Percentiles rank a stretch among this genome's conserved stretches.
Conservation (phyloP, 2,797 vertebrate species). For the Protonibea diacanthus region DNA sequence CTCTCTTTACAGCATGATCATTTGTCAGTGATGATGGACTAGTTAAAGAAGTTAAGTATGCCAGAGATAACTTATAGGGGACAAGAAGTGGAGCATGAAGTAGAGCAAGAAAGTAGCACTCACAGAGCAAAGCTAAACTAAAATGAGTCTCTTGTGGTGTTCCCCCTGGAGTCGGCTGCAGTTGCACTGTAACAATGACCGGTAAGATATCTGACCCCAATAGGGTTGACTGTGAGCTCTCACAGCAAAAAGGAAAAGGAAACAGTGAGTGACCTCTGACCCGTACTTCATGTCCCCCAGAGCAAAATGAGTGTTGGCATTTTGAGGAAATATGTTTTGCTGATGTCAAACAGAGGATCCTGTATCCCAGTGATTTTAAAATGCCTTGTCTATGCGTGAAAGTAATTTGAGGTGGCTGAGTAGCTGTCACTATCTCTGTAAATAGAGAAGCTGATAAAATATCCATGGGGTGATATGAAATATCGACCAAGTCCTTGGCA, state of each 20-base stretch:
- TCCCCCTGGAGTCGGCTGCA: slow-evolving; percentile 55
- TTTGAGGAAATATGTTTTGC: slow-evolving; percentile 3
- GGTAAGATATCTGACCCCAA: slow-evolving; percentile 22
- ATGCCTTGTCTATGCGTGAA: neutral
- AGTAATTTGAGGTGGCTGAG: slow-evolving; percentile 6
- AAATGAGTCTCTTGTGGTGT: slow-evolving; percentile 33
- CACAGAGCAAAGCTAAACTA: slow-evolving; percentile 65
- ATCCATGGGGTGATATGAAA: slow-evolving; percentile 29
- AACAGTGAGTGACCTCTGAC: slow-evolving; percentile 20
- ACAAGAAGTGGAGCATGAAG: slow-evolving; percentile 85
- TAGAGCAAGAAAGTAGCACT: slow-evolving; percentile 83
- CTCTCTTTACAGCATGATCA: slow-evolving; percentile 1
- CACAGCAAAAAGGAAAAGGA: slow-evolving; percentile 3
- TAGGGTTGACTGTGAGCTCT: slow-evolving; percentile 12
- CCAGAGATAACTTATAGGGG: slow-evolving; percentile 65
- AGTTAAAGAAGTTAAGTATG: slow-evolving; percentile 70
- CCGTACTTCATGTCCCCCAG: neutral
- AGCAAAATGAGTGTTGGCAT: neutral
- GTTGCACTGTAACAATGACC: slow-evolving; percentile 53
- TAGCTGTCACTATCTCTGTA: slow-evolving; percentile 26
- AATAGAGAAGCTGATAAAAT: slow-evolving; percentile 46
- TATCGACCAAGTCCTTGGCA: slow-evolving; percentile 44
- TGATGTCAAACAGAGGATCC: slow-evolving; percentile 5
- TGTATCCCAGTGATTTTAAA: neutral
- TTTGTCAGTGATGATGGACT: slow-evolving; percentile 53